phyloP scores from a whole-genome alignment of 2,113 vertebrate genomes.

The Gobius niger region DNA sequence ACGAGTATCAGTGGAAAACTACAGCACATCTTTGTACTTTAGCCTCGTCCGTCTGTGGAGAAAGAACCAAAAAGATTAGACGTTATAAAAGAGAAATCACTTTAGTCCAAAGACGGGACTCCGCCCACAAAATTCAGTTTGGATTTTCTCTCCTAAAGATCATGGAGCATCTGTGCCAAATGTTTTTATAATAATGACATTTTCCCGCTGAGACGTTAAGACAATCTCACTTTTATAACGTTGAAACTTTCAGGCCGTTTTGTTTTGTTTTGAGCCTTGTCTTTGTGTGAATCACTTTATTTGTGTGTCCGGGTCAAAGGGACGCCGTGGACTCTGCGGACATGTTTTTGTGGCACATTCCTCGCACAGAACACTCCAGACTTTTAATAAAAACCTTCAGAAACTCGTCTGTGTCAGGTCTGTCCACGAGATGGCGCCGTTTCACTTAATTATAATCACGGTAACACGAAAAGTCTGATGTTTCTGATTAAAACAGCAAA shows the following conservation, averaged over 20 bases:
- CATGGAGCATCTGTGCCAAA: too few species aligned
- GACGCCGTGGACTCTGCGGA: neutral
- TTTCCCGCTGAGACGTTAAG: too few species aligned
- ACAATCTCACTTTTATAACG: neutral
- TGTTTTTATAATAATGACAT: too few species aligned
- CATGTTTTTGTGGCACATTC: neutral
- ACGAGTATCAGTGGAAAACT: neutral
- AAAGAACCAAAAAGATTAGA: too few species aligned
- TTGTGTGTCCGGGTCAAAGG: neutral
- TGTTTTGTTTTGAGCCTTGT: neutral
- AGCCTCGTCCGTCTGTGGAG: too few species aligned
- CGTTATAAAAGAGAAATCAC: too few species aligned
- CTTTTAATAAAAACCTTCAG: neutral
- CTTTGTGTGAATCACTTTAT: neutral
- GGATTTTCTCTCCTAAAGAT: too few species aligned
- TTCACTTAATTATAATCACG: too few species aligned
- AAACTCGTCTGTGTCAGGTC: neutral
- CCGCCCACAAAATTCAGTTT: too few species aligned
- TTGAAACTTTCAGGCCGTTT: neutral
- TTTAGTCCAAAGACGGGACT: too few species aligned
- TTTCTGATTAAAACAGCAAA: too few species aligned
- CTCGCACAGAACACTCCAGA: neutral
- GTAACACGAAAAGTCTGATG: too few species aligned
- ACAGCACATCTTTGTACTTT: neutral
- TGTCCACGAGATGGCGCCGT: neutral